Percentiles rank a stretch among this genome's conserved stretches.
These are phyloP conservation scores for Cherax destructor DNA, from an alignment of 1,140 invertebrate genomes.

Conservation along the genomic window DNA sequence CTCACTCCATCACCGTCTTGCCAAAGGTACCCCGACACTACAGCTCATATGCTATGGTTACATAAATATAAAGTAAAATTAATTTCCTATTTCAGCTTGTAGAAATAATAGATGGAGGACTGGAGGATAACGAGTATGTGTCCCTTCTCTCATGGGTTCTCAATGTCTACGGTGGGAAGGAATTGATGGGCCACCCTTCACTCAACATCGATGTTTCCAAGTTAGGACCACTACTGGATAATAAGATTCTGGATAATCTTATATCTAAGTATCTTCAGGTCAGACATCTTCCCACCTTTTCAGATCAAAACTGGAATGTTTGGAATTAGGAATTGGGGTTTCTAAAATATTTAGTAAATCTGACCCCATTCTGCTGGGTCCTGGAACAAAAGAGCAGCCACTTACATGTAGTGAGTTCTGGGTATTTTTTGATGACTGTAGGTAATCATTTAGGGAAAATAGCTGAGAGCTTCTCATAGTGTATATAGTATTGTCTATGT, in stretches of 20 bases:
- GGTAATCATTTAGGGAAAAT: no score
- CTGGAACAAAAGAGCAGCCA: no score
- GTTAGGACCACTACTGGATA: constrained; percentile 85
- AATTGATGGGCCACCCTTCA: constrained; percentile 92
- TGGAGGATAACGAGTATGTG: constrained; percentile 98
- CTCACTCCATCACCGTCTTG: no score
- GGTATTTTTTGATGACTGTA: no score
- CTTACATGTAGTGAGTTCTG: no score
- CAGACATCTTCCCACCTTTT: constrained; percentile 36
- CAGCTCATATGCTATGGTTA: no score
- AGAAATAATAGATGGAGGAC: constrained; percentile 88
- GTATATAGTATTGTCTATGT: no score
- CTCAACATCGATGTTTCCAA: constrained; percentile 85
- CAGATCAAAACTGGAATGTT: not conserved
- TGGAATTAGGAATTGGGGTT: not conserved
- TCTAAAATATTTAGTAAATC: no score
- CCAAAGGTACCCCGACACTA: no score
- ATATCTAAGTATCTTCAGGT: constrained; percentile 88
- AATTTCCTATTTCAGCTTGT: constrained; percentile 77
- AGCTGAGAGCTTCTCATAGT: no score
- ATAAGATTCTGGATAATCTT: constrained; percentile 85
- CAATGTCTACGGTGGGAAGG: constrained; percentile 88
- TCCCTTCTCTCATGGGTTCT: constrained; percentile 94
- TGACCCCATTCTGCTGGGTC: no score
- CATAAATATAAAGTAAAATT: no score